Evolutionary conservation across 2,797 vertebrate species (phyloP).

Genomic region (Petrocephalus sullivani): DNA sequence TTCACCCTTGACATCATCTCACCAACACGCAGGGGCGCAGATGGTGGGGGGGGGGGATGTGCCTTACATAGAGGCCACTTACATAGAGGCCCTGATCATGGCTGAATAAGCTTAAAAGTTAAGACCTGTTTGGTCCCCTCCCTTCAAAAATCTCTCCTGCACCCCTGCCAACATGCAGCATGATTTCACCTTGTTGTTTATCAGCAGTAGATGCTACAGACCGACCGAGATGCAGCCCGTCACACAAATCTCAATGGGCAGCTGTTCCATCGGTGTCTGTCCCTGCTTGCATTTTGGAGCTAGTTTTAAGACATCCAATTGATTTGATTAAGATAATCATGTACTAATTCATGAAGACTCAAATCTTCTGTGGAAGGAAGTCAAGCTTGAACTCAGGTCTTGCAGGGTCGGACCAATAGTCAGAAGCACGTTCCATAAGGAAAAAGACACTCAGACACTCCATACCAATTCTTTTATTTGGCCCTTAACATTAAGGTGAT

Average conservation of each 20-base stretch:
- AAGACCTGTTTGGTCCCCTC: too few species aligned
- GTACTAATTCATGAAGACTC: background rate
- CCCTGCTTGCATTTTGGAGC: background rate
- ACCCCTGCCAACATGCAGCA: background rate
- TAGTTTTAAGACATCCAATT: background rate
- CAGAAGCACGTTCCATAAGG: background rate
- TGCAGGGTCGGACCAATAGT: background rate
- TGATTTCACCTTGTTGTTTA: background rate
- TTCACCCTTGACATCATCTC: background rate
- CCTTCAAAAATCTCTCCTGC: too few species aligned
- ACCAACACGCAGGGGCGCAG: background rate
- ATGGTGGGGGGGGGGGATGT: too few species aligned
- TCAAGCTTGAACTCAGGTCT: background rate
- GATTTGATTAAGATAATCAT: background rate
- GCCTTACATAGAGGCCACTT: too few species aligned
- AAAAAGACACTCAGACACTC: background rate
- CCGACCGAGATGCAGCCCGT: background rate
- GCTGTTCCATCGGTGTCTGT: background rate
- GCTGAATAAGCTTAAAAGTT: too few species aligned
- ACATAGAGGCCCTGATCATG: too few species aligned
- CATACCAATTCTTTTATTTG: background rate
- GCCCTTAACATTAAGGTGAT: constrained; percentile 7
- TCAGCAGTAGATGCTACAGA: background rate
- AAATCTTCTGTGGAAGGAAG: background rate
- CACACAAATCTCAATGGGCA: background rate